Conservation (phyloP, 2,113 vertebrate species). For the Acanthisitta chloris region DNA sequence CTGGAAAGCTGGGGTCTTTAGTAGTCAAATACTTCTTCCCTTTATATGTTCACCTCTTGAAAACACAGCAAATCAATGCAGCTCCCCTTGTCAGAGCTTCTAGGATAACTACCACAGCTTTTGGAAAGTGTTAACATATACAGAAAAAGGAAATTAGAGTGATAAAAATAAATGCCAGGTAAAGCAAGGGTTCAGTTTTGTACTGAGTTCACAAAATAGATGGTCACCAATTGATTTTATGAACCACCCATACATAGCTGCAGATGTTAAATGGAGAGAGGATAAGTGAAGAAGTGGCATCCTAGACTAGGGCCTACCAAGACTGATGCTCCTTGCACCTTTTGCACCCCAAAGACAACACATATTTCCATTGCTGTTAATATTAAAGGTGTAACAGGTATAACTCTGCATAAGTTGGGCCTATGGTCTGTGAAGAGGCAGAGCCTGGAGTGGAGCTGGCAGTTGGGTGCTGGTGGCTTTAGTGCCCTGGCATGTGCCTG, state of each 20-base stretch:
- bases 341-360: neutral
- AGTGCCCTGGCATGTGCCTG: neutral
- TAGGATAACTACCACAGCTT: neutral
- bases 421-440: neutral
- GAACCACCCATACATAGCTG: neutral
- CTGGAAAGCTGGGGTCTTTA: neutral
- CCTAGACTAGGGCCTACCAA: neutral
- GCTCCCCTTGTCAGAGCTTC: neutral
- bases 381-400: neutral
- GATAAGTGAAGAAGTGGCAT: neutral
- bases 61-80: neutral
- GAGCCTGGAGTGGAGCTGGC: rapidly evolving
- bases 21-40: neutral
- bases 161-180: neutral
- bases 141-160: neutral
- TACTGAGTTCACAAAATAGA: neutral
- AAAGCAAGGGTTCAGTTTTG: neutral
- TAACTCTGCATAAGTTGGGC: neutral
- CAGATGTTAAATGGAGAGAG: neutral
- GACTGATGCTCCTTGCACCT: neutral
- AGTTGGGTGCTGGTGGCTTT: neutral
- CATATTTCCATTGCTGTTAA: neutral
- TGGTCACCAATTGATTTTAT: neutral
- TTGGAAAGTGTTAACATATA: neutral
- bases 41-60: rapidly evolving